phyloP scores from a whole-genome alignment of 2,113 vertebrate species.

The Trichomycterus rosablanca region DNA sequence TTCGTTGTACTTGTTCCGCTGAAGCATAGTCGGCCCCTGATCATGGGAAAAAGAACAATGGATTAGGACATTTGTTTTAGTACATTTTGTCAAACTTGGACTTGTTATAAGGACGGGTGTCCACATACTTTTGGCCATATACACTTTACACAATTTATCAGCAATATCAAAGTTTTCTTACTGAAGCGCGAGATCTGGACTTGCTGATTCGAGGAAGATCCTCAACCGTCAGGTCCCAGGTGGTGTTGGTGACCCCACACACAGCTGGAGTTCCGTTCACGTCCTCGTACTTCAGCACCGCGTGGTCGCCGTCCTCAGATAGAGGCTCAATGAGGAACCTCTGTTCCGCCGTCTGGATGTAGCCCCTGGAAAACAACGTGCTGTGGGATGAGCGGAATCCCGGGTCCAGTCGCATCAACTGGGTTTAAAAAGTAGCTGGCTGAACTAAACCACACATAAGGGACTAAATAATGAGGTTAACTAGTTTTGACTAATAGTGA shows the following conservation, averaged over 20 bases:
- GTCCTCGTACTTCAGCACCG: constrained; percentile 45
- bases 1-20: constrained; percentile 65
- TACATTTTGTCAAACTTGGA: not conserved
- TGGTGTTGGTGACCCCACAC: constrained; percentile 73
- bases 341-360: constrained; percentile 65
- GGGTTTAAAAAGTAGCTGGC: no score
- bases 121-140: no score
- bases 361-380: constrained; percentile 56
- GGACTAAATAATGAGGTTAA: no score
- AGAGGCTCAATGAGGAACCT: constrained; percentile 68
- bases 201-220: constrained; percentile 54
- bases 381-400: no score
- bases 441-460: no score
- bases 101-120: not conserved
- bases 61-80: not conserved
- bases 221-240: constrained; percentile 50
- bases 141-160: no score
- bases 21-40: constrained; percentile 55
- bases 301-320: constrained; percentile 56
- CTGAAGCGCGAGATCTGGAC: constrained; percentile 58
- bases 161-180: constrained; percentile 42
- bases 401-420: no score
- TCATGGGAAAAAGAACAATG: not conserved
- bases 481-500: no score
- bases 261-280: constrained; percentile 39